phyloP scores from a whole-genome alignment of 2,797 vertebrate species.

The Cephalopachus bancanus region DNA sequence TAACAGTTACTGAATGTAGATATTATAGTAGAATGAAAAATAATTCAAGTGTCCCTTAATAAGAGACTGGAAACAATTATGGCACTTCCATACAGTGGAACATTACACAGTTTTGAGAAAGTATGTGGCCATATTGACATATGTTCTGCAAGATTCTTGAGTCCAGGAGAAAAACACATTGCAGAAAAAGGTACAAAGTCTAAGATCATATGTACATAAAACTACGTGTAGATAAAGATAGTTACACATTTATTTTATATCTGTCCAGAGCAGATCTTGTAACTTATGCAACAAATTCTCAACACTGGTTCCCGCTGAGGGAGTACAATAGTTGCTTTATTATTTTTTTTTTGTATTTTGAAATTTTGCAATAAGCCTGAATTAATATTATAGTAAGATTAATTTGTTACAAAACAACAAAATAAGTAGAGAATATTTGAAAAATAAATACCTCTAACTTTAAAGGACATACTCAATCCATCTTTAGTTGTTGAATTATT shows the following conservation, averaged over 20 bases:
- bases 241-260: not conserved
- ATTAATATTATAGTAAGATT: constrained; percentile 31
- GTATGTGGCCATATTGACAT: not conserved
- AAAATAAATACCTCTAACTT: constrained; percentile 2
- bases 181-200: not conserved
- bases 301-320: not conserved
- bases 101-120: not conserved
- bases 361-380: not conserved
- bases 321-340: not conserved
- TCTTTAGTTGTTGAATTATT: constrained; percentile 22
- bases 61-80: constrained; percentile 5
- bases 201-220: not conserved
- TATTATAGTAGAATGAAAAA: not conserved
- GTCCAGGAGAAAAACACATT: not conserved
- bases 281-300: not conserved
- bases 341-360: constrained; percentile 16
- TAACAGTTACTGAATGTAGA: not conserved
- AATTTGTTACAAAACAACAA: constrained; percentile 16
- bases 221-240: not conserved
- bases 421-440: not conserved
- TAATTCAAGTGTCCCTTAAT: not conserved
- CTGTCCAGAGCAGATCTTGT: not conserved
- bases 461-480: constrained; percentile 39
- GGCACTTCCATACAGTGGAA: not conserved
- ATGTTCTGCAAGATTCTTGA: not conserved